A percentile compares a stretch with the other conserved stretches of the same genome.
Evolutionary conservation across 2,797 vertebrate species (phyloP).

Genomic region (Cuculus canorus): DNA sequence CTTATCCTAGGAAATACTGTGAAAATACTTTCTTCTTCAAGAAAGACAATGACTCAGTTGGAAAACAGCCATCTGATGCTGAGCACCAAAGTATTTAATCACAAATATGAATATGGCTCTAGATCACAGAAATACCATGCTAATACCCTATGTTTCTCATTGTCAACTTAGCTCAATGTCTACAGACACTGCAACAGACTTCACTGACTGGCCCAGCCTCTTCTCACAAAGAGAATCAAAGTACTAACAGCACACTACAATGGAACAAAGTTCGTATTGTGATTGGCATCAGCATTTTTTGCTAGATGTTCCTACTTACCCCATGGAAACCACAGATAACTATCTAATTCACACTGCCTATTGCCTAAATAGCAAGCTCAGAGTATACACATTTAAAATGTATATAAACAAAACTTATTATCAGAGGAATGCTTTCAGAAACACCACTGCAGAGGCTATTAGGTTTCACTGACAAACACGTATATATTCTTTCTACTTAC

Average conservation of each 20-base stretch:
- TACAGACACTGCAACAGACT: not conserved
- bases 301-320: not conserved
- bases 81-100: not conserved
- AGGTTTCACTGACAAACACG: not conserved
- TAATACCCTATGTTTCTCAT: not conserved
- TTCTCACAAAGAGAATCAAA: not conserved
- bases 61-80: not conserved
- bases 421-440: not conserved
- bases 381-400: not conserved
- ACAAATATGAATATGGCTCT: not conserved
- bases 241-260: fast-evolving
- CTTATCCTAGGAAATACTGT: not conserved
- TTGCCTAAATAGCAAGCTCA: not conserved
- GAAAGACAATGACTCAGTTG: not conserved
- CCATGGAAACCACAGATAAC: not conserved
- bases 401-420: not conserved
- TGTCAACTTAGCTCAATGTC: not conserved
- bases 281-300: not conserved
- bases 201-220: not conserved
- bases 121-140: not conserved
- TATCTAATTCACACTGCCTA: not conserved
- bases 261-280: not conserved
- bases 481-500: not conserved
- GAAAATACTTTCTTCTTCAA: not conserved
- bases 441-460: not conserved